Percentiles rank a stretch among this genome's conserved stretches.
phyloP scores from a whole-genome alignment of 2,113 vertebrate genomes.

The Xenus cinereus region DNA sequence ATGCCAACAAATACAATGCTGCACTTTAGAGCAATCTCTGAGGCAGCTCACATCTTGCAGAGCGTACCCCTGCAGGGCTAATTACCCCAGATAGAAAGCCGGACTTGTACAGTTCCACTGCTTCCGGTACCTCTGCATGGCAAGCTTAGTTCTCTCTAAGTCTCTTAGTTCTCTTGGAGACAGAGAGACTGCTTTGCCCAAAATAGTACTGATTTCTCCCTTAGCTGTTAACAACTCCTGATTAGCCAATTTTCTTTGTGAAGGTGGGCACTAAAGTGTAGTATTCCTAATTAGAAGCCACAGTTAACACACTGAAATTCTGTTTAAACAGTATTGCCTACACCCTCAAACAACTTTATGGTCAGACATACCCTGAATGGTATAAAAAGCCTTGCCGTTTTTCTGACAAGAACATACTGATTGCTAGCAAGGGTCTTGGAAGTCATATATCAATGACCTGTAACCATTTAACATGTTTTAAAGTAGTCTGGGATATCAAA shows the following conservation, averaged over 20 bases:
- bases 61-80: neutral
- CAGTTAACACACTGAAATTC: neutral
- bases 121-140: neutral
- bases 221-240: constrained; percentile 8
- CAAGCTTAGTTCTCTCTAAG: neutral
- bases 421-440: neutral
- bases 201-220: constrained; percentile 3
- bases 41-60: neutral
- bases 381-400: neutral
- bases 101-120: neutral
- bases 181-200: neutral
- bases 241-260: constrained; percentile 11
- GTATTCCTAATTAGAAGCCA: neutral
- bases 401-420: neutral
- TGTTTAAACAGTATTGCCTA: constrained; percentile 11
- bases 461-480: neutral
- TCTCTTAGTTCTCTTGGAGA: neutral
- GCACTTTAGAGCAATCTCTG: constrained; percentile 21
- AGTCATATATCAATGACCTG: neutral
- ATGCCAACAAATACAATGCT: constrained; percentile 19
- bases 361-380: neutral
- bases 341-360: neutral
- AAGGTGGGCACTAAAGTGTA: neutral
- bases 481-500: neutral
- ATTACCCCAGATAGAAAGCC: neutral